phyloP scores from a whole-genome alignment of 2,888 invertebrate genomes.

The Drosophila parthenogenetica region DNA sequence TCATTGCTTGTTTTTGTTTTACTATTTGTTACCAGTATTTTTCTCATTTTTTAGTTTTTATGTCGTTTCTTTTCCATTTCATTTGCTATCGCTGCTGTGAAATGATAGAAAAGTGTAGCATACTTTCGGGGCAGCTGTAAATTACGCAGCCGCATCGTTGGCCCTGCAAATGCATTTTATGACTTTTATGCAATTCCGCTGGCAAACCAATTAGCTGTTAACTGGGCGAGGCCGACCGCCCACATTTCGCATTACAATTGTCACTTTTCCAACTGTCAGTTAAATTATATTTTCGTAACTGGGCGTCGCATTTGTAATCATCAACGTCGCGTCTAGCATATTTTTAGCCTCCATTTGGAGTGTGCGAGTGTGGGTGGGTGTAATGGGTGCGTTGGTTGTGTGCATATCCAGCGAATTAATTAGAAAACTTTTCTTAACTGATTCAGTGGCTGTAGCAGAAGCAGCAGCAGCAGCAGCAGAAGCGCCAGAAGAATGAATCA shows the following conservation, averaged over 20 bases:
- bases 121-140: constrained; percentile 29
- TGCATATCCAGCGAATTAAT: constrained; percentile 77
- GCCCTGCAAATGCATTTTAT: constrained; percentile 70
- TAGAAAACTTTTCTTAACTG: constrained; percentile 81
- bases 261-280: constrained; percentile 70
- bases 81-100: constrained; percentile 7
- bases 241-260: constrained; percentile 52
- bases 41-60: not conserved
- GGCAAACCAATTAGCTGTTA: constrained; percentile 63
- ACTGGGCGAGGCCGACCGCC: constrained; percentile 39
- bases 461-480: constrained; percentile 45
- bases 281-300: constrained; percentile 66
- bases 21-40: not conserved
- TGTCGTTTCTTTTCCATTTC: not conserved
- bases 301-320: constrained; percentile 52
- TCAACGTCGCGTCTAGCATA: constrained; percentile 50
- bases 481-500: constrained; percentile 11
- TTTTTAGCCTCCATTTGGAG: constrained; percentile 25
- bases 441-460: constrained; percentile 75
- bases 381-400: constrained; percentile 33
- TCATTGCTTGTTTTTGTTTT: not conserved
- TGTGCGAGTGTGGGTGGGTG: constrained; percentile 15
- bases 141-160: constrained; percentile 26
- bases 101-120: constrained; percentile 19
- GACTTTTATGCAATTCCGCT: constrained; percentile 55